These are phyloP conservation scores for Sus scrofa DNA, from an alignment of 2,113 vertebrate genomes.

Conservation along the genomic window T2T-Sscrofa CM000817.6:49083001-49083500, in stretches of 20 bases:
- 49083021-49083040: constrained; percentile 96
- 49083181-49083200: neutral
- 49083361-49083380: neutral
- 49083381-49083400: neutral
- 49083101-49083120: neutral
- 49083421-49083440: neutral
- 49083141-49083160: neutral
- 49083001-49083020: constrained; percentile 96
- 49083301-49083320: neutral
- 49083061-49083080: neutral
- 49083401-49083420: neutral
- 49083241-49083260: neutral
- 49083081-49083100: neutral
- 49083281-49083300: neutral
- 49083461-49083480: neutral
- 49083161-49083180: neutral
- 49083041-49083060: constrained; percentile 87
- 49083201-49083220: neutral
- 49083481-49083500: neutral
- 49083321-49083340: neutral
- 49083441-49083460: neutral
- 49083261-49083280: neutral
- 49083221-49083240: neutral
- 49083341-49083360: neutral
- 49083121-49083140: neutral